These are phyloP conservation scores for Drosophila watanabei DNA, from an alignment of 1,140 invertebrate species.

Conservation along the genomic window DNA sequence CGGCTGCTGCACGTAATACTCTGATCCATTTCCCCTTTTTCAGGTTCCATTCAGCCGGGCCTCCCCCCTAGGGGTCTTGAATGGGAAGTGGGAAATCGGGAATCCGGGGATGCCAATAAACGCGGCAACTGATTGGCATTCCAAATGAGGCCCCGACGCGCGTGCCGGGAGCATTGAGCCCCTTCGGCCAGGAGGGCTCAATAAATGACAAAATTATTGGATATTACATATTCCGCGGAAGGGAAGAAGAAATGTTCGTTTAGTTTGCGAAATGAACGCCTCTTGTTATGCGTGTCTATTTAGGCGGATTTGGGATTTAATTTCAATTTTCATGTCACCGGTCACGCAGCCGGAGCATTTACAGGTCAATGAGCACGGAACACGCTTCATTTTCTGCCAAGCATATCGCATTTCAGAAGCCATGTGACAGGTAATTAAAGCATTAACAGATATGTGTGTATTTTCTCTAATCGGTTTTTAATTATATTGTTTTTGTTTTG, in stretches of 20 bases:
- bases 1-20: slow-evolving; percentile 55
- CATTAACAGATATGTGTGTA: not conserved
- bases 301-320: slow-evolving; percentile 32
- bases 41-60: slow-evolving; percentile 8
- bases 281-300: slow-evolving; percentile 23
- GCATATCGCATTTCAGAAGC: slow-evolving; percentile 6
- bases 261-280: slow-evolving; percentile 28
- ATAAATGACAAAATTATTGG: slow-evolving; percentile 71
- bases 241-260: not conserved
- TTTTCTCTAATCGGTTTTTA: not conserved
- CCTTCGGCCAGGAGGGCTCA: slow-evolving; percentile 24
- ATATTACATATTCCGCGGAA: slow-evolving; percentile 39
- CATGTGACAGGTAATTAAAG: slow-evolving; percentile 13
- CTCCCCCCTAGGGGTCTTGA: too few species aligned
- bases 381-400: not conserved
- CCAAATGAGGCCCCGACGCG: slow-evolving; percentile 61
- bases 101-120: slow-evolving; percentile 62
- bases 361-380: slow-evolving; percentile 24
- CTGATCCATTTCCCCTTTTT: slow-evolving; percentile 45
- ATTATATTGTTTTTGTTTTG: not conserved
- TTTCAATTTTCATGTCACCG: slow-evolving; percentile 55
- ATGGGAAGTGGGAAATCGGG: not conserved
- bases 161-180: slow-evolving; percentile 49
- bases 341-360: slow-evolving; percentile 12
- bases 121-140: slow-evolving; percentile 74